Percentiles rank a stretch among this genome's conserved stretches.
These are phyloP conservation scores for Pseudolaguvia tuberculata DNA, from an alignment of 2,113 vertebrate genomes.

Conservation along the genomic window DNA sequence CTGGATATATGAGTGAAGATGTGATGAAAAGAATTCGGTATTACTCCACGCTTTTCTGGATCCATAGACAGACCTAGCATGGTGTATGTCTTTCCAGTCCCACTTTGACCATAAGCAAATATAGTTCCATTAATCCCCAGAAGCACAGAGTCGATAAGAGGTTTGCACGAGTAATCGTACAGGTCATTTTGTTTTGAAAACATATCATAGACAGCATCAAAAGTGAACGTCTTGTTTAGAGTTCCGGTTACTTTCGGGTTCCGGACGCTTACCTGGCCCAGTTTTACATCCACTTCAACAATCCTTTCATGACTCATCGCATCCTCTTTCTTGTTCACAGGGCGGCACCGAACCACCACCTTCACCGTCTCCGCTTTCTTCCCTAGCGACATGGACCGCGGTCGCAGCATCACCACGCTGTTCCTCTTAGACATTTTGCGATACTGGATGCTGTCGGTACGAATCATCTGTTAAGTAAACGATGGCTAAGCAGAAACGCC, in stretches of 20 bases:
- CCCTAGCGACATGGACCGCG: conserved; percentile 63
- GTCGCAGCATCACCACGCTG: conserved; percentile 38
- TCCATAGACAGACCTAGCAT: conserved; percentile 86
- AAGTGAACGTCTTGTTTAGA: conserved; percentile 87
- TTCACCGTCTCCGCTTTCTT: conserved; percentile 80
- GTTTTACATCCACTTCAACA: conserved; percentile 78
- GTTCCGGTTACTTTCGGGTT: conserved; percentile 82
- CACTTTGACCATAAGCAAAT: conserved; percentile 90
- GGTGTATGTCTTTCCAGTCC: conserved; percentile 94
- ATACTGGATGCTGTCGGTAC: not conserved
- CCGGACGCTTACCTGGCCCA: conserved; percentile 86
- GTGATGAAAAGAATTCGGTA: conserved; percentile 89
- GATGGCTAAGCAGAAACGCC: conserved; percentile 3
- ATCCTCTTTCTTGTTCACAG: conserved; percentile 79
- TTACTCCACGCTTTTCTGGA: conserved; percentile 79
- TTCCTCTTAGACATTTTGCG: conserved; percentile 37
- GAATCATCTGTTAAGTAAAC: not conserved
- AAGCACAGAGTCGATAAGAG: conserved; percentile 85
- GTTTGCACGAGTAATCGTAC: conserved; percentile 88
- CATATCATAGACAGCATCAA: conserved; percentile 88
- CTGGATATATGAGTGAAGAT: conserved; percentile 95
- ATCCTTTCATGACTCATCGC: conserved; percentile 71
- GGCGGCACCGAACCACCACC: conserved; percentile 94
- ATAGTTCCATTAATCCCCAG: conserved; percentile 92
- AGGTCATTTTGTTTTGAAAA: conserved; percentile 81